phyloP scores from a whole-genome alignment of 1,140 invertebrate species.

The Sycophaga agraensis region DNA sequence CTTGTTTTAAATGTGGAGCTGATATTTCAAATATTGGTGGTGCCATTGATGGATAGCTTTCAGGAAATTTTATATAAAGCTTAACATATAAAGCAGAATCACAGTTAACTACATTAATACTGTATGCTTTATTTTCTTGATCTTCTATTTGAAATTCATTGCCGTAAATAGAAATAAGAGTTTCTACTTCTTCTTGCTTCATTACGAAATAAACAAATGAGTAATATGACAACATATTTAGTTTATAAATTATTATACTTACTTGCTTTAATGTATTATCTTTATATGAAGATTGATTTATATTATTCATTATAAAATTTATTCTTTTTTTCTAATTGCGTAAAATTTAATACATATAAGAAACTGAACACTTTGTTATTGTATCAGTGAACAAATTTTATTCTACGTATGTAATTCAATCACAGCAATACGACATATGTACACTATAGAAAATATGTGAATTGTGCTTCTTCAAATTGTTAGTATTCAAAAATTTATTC shows the following conservation, averaged over 20 bases:
- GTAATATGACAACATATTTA: neutral
- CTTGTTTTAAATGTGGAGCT: constrained; percentile 68
- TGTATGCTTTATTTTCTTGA: constrained; percentile 59
- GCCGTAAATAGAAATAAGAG: constrained; percentile 73
- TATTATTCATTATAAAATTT: too few species aligned
- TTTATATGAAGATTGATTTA: constrained; percentile 14
- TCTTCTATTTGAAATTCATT: constrained; percentile 69
- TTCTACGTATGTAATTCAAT: too few species aligned
- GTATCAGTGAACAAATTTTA: too few species aligned
- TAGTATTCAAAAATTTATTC: too few species aligned
- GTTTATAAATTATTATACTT: constrained; percentile 1
- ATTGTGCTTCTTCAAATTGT: too few species aligned
- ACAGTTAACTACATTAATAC: constrained; percentile 58
- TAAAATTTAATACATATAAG: too few species aligned
- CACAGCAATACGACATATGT: too few species aligned
- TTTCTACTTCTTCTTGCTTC: constrained; percentile 74
- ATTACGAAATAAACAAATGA: constrained; percentile 4
- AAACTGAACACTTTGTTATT: too few species aligned
- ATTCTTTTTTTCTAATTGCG: too few species aligned
- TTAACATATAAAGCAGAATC: constrained; percentile 51
- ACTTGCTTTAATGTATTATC: constrained; percentile 34
- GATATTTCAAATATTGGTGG: constrained; percentile 73
- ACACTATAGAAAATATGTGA: too few species aligned
- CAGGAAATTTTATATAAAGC: constrained; percentile 63
- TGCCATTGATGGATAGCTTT: constrained; percentile 65